Evolutionary conservation across 2,113 vertebrate genomes (phyloP), one percentile per base, ranked within the genome.

Genomic region (Etheostoma cragini): DNA sequence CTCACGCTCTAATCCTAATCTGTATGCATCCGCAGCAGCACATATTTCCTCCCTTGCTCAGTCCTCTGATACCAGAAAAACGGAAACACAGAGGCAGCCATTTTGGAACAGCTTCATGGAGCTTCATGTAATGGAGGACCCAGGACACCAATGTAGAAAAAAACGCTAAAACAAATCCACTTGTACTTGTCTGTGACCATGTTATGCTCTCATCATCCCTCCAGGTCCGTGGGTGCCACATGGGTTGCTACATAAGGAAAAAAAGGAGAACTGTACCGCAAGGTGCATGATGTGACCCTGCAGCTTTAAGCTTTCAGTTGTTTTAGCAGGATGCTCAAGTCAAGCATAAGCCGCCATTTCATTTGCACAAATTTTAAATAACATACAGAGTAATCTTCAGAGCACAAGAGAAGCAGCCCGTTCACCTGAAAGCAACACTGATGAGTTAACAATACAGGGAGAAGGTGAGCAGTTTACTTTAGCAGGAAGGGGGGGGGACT

Each of bases 71-170:
- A 82, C 79, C 86, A 78, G 60, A 57, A 72, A 65, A 83, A 81
- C 76, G 72, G 86, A 91, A 91, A 79, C 82, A 52, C 80, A 85
- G 66, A 46, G 70, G 91, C 90, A 90, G 91, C 92, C 91, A 93
- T 94, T 94, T 94, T 94, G 91, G 58, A 92, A 91, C 88, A 89
- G 89, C 91, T 90, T 89, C 88, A 91, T 85, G 62, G 76, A 89
- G 88, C 80, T 88, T 75, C 66, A 65, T 83, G 89, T 93, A 93
- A 93, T 92, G 92, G 92, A 91, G 93, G 93, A 91, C 65, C 8
- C 75, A 74, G 75, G 88, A 87, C 79, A 71, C 82, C 72, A 81
- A 30, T 15, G 0, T 81, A 11, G 77, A 81, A 74, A 74, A 84
- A 83, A 69, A 14, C 3, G 1, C 70, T 76, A 62, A 74, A 54